Evolutionary conservation across 2,888 invertebrate genomes (phyloP), one percentile per base, ranked within the genome.

Genomic region (Noctua comes): DNA sequence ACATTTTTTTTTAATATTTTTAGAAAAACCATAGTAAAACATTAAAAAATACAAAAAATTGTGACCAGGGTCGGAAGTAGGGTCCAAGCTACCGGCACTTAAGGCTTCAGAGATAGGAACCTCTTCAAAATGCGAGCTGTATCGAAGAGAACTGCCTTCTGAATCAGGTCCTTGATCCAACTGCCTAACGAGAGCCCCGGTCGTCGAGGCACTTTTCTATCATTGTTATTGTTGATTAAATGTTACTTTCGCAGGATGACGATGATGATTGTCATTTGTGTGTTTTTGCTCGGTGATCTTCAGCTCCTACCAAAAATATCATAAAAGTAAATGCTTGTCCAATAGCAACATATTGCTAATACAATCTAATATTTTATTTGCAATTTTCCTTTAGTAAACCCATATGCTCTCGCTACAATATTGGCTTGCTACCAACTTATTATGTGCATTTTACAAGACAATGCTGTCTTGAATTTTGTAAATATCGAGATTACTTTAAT

Each of bases 351-450:
- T 77, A 64, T 68, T 83, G 46, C 46, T 77, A 31, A 46, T 21
- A 64, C 11, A 78, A 64, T 68, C 18, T 69, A 10, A 31, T 59
- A 84, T 65, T 65, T 31, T 36, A 65, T 43, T 69, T 66, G 27
- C 54, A 46, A 69, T 70, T 69, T 79, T 66, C 69, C 43, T 66
- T 84, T 65, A 66, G 48, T 36, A 51, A 57, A 64, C 54, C 65
- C 66, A 70, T 78, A 73, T 21, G 46, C 46, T 48, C 21, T 68
- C n/a, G 36, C 46, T 77, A n/a, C 78, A 57, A 57, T 31, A 80
- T 80, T 83, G 78, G 68, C 68, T 64, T 40, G 40, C n/a, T 57
- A 77, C 68, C 62, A 77, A 77, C 27, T 54, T 27, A 46, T 77
- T 57, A 36, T 62, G 31, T 68, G 54, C 21, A 48, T 78, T 65